A percentile compares a stretch with the other conserved stretches of the same genome.
These are phyloP conservation scores for Lophotriccus pileatus DNA, from an alignment of 2,797 vertebrate species.

Conservation along the genomic window DNA sequence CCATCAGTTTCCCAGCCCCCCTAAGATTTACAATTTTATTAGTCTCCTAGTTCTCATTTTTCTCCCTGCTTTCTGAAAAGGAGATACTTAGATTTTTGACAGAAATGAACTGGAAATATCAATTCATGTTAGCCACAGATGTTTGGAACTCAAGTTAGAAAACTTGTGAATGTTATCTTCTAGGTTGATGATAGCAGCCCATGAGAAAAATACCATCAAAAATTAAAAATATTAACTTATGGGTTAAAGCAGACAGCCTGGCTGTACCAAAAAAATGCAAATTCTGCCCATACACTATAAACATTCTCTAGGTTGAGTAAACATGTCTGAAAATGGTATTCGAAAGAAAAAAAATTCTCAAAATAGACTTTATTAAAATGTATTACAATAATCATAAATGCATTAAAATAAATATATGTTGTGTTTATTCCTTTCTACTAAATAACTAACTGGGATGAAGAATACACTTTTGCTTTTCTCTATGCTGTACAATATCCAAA, in stretches of 20 bases:
- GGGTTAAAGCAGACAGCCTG: not conserved
- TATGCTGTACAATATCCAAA: not conserved
- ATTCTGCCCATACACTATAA: not conserved
- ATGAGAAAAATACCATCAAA: not conserved
- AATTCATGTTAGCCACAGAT: not conserved
- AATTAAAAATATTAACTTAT: not conserved
- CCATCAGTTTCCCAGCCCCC: not conserved
- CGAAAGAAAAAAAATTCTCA: not conserved
- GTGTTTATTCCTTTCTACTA: not conserved
- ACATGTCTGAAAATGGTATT: not conserved
- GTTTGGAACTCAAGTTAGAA: not conserved
- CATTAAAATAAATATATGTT: not conserved
- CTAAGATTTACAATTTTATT: not conserved
- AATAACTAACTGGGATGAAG: not conserved
- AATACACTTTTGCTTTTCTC: not conserved
- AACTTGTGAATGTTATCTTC: not conserved
- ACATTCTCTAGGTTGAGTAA: not conserved
- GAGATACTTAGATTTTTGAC: not conserved
- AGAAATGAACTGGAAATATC: not conserved
- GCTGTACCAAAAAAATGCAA: not conserved
- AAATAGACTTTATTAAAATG: not conserved
- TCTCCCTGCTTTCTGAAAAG: not conserved
- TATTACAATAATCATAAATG: not conserved
- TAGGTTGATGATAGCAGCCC: not conserved
- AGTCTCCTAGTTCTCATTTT: not conserved